A percentile compares a stretch with the other conserved stretches of the same genome.
Evolutionary conservation across 2,797 vertebrate genomes (phyloP).

Genomic region (Gallirallus australis): DNA sequence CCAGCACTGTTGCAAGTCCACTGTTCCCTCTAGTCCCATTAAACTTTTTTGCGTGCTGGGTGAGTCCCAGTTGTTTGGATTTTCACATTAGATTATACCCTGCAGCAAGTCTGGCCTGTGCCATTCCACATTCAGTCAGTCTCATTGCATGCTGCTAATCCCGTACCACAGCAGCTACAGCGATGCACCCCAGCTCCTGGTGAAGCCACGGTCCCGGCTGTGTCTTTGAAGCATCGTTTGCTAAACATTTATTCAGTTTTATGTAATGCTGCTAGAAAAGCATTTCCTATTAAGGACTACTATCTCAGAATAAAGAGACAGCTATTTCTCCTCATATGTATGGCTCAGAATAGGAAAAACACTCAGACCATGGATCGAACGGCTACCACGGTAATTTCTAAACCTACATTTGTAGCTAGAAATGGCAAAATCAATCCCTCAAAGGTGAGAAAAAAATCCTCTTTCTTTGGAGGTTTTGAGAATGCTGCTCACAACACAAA

Average conservation of each 20-base stretch:
- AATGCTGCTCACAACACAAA: not conserved
- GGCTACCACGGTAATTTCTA: not conserved
- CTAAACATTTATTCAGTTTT: not conserved
- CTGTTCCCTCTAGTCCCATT: not conserved
- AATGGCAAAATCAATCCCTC: not conserved
- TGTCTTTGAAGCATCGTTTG: not conserved
- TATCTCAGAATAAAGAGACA: not conserved
- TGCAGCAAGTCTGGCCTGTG: not conserved
- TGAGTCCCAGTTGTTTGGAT: conserved; percentile 31
- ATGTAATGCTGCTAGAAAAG: not conserved
- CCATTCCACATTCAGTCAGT: not conserved
- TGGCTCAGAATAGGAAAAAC: not conserved
- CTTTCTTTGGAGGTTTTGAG: not conserved
- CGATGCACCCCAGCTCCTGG: not conserved
- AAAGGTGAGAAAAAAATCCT: not conserved
- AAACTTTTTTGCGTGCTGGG: not conserved
- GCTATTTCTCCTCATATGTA: not conserved
- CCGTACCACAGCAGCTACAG: not conserved
- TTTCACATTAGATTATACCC: conserved; percentile 16
- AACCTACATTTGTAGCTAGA: not conserved
- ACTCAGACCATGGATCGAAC: not conserved
- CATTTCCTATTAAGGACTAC: not conserved
- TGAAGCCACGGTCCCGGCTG: not conserved
- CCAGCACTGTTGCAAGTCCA: not conserved
- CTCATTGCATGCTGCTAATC: not conserved